phyloP scores from a whole-genome alignment of 1,140 invertebrate genomes.

The Cyphomyrmex costatus region DNA sequence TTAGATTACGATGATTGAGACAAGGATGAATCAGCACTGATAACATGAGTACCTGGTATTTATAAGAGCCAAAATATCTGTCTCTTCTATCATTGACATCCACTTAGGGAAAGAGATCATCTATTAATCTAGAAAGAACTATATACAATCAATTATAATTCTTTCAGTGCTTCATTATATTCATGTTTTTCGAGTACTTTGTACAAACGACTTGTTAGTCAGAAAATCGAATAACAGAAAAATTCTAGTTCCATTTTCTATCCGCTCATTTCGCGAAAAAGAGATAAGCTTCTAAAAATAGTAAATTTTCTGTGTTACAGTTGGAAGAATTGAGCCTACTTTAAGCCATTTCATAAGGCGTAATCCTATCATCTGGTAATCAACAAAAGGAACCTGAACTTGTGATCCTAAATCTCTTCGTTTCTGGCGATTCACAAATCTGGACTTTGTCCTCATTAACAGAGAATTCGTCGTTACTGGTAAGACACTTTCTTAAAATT shows the following conservation, averaged over 20 bases:
- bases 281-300: not conserved
- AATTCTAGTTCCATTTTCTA: not conserved
- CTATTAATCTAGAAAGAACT: too few relatives aligned
- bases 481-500: not conserved
- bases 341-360: not conserved
- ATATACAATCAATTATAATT: not conserved
- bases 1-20: not conserved
- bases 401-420: not conserved
- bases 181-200: not conserved
- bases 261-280: not conserved
- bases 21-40: not conserved
- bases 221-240: not conserved
- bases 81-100: not conserved
- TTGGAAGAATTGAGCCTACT: not conserved
- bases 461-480: not conserved
- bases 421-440: not conserved
- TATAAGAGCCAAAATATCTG: not conserved
- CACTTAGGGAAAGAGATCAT: not conserved
- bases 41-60: not conserved
- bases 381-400: not conserved
- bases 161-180: not conserved
- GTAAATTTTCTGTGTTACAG: not conserved
- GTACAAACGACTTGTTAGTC: not conserved
- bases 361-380: not conserved
- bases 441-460: not conserved